phyloP scores from a whole-genome alignment of 2,113 vertebrate genomes.

The Scomber colias region DNA sequence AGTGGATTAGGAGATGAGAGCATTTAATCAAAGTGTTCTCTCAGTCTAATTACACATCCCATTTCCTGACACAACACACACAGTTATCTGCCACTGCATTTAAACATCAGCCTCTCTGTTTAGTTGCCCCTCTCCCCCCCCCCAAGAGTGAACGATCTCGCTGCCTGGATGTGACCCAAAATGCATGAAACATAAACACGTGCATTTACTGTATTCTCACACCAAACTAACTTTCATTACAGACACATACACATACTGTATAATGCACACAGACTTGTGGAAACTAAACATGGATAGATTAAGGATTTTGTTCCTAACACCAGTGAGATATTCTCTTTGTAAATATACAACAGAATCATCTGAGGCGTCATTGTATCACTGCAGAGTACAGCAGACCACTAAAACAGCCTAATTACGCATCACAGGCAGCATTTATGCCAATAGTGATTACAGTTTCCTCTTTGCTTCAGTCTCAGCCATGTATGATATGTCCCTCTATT shows the following conservation, averaged over 20 bases:
- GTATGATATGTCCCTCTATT: conserved; percentile 1
- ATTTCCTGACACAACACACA: conserved; percentile 75
- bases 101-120: conserved; percentile 63
- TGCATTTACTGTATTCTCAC: neutral
- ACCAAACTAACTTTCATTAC: conserved; percentile 8
- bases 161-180: conserved; percentile 34
- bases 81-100: conserved; percentile 71
- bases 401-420: conserved; percentile 12
- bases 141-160: conserved; percentile 39
- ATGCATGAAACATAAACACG: conserved; percentile 29
- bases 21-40: conserved; percentile 82
- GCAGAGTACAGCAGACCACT: neutral
- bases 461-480: neutral
- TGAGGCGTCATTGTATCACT: neutral
- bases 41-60: conserved; percentile 80
- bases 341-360: conserved; percentile 31
- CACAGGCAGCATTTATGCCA: conserved; percentile 4
- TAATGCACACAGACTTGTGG: neutral
- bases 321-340: neutral
- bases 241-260: neutral
- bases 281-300: neutral
- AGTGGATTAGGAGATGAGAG: conserved; percentile 85
- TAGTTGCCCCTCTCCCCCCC: conserved; percentile 36
- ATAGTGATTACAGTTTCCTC: conserved; percentile 1
- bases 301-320: neutral